Conservation (phyloP, 2,797 vertebrate species). For the Austrolebias charrua region DNA sequence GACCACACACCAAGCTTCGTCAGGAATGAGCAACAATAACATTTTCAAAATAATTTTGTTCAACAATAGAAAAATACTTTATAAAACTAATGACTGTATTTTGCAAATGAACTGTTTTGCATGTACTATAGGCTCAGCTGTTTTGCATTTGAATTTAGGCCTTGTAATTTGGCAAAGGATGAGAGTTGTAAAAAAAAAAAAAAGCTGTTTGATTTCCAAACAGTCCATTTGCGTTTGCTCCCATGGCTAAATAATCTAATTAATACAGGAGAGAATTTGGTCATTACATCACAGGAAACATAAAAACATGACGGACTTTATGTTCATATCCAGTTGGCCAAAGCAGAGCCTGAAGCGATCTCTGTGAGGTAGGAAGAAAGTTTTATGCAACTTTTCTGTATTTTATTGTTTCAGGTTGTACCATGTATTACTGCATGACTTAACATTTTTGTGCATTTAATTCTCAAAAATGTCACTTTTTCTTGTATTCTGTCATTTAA, state of each 20-base stretch:
- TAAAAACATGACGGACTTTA: not conserved
- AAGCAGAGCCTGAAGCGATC: not conserved
- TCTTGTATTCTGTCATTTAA: not conserved
- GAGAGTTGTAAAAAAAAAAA: no score
- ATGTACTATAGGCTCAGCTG: no score
- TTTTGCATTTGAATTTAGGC: no score
- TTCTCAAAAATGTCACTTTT: not conserved
- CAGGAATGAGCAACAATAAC: no score
- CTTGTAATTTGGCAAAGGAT: no score
- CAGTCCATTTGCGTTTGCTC: not conserved
- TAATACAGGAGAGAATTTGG: not conserved
- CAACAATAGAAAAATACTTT: no score
- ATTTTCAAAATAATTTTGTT: no score
- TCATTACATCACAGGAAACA: not conserved
- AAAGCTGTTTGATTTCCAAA: no score
- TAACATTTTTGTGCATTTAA: not conserved
- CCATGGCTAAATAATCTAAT: not conserved
- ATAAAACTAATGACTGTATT: no score
- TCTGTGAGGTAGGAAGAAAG: constrained; percentile 1
- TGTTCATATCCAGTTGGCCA: not conserved
- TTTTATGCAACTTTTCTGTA: not conserved
- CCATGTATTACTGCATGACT: no score
- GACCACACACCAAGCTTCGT: no score
- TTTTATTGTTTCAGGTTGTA: not conserved
- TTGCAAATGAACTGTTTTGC: no score